Conservation (phyloP, 1,140 invertebrate genomes). For the Danaus plexippus region DNA sequence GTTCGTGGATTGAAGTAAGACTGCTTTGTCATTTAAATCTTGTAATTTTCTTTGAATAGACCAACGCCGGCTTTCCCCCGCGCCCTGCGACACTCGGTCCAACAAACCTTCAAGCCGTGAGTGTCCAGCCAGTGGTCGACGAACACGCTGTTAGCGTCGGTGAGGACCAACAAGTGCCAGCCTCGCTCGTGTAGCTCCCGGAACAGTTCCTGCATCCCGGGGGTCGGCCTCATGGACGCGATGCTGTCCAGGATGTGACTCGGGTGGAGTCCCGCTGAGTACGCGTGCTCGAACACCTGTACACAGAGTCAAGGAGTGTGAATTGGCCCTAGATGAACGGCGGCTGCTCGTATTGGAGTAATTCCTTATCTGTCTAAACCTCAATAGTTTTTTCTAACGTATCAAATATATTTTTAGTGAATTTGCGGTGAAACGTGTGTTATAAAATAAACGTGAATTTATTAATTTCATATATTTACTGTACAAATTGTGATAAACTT, state of each 20-base stretch:
- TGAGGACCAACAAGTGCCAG: constrained; percentile 49
- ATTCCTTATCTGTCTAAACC: too few species aligned
- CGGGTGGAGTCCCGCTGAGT: constrained; percentile 43
- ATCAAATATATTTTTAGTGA: too few species aligned
- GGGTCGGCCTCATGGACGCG: constrained; percentile 41
- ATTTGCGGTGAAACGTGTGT: too few species aligned
- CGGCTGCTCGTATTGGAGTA: too few species aligned
- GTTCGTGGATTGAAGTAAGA: too few species aligned
- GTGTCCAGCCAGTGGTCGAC: constrained; percentile 52
- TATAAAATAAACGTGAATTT: too few species aligned
- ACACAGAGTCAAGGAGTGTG: not conserved
- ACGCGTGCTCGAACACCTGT: constrained; percentile 60
- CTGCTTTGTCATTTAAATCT: too few species aligned
- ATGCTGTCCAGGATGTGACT: constrained; percentile 47
- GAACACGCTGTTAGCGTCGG: constrained; percentile 55
- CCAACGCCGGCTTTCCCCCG: not conserved
- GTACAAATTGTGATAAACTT: too few species aligned
- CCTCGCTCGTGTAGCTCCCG: constrained; percentile 28
- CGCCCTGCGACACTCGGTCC: not conserved
- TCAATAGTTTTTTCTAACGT: too few species aligned
- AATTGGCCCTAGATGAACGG: too few species aligned
- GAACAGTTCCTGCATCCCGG: constrained; percentile 42
- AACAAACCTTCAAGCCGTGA: constrained; percentile 39
- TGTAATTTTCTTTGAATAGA: too few species aligned
- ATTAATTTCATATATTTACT: too few species aligned